A percentile compares a stretch with the other conserved stretches of the same genome.
phyloP scores from a whole-genome alignment of 2,797 vertebrate genomes.

The Glyptemys insculpta region DNA sequence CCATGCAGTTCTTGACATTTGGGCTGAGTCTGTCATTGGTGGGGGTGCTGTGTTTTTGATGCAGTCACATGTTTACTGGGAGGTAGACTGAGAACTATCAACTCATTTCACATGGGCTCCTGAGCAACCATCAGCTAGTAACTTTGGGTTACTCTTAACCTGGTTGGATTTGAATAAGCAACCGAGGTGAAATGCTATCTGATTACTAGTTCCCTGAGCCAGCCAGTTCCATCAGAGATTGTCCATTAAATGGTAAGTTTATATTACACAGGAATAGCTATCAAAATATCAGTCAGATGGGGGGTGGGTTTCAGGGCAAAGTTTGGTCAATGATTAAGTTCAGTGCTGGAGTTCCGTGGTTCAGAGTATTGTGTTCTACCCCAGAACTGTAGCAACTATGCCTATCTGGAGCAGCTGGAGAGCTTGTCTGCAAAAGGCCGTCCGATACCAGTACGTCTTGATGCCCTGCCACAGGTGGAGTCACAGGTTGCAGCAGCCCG shows the following conservation, averaged over 20 bases:
- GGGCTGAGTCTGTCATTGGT: background rate
- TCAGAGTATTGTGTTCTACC: background rate
- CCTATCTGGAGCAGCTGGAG: constrained; percentile 97
- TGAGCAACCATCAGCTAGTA: background rate
- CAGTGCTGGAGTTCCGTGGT: background rate
- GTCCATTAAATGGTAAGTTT: background rate
- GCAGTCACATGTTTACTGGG: background rate
- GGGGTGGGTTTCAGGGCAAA: background rate
- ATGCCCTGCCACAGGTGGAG: constrained; percentile 94
- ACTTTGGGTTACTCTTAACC: background rate
- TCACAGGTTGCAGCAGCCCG: constrained; percentile 95
- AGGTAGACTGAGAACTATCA: background rate
- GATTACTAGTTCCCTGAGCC: background rate
- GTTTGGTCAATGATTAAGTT: background rate
- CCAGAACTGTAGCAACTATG: constrained; percentile 92
- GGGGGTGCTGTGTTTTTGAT: background rate
- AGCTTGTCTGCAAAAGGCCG: constrained; percentile 92
- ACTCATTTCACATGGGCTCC: background rate
- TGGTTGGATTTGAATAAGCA: background rate
- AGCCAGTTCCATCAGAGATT: background rate
- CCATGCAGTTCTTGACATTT: background rate
- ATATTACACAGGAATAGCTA: background rate
- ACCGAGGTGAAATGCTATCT: background rate
- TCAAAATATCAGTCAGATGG: background rate
- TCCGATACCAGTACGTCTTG: constrained; percentile 93